Percentiles rank a stretch among this genome's conserved stretches.
Conservation (phyloP, 2,113 vertebrate species). For the Colistium nudipinnis region DNA sequence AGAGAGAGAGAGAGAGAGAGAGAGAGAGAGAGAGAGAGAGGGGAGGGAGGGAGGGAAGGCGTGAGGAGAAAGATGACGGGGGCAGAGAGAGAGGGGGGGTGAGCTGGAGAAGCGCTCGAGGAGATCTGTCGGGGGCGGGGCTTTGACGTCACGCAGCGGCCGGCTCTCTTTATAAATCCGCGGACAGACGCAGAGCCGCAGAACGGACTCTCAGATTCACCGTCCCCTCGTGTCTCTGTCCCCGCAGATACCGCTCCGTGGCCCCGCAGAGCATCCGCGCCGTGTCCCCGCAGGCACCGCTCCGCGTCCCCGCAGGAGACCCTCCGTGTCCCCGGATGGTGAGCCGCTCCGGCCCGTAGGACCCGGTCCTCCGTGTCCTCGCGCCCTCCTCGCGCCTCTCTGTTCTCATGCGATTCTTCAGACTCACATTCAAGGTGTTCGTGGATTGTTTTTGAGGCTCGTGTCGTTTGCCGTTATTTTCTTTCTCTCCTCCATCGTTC, state of each 20-base stretch:
- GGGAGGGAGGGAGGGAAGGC: background rate
- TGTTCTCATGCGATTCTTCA: conserved; percentile 87
- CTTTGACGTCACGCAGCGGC: conserved; percentile 39
- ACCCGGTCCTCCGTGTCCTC: conserved; percentile 51
- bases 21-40: background rate
- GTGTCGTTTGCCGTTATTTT: conserved; percentile 20
- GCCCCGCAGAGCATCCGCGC: conserved; percentile 24
- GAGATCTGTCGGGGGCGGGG: conserved; percentile 1
- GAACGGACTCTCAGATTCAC: background rate
- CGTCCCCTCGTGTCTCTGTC: background rate
- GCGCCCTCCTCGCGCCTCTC: conserved; percentile 58
- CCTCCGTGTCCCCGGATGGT: conserved; percentile 12
- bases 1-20: background rate
- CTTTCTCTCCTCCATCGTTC: background rate
- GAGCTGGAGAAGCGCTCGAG: background rate
- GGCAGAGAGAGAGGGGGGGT: background rate
- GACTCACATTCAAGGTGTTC: conserved; percentile 90
- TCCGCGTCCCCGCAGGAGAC: background rate
- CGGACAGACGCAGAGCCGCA: background rate
- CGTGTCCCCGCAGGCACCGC: conserved; percentile 32
- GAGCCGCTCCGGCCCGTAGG: conserved; percentile 7
- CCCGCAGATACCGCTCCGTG: background rate
- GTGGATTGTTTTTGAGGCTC: conserved; percentile 88
- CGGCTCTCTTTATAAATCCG: conserved; percentile 58
- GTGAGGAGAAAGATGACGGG: no score